A percentile compares a stretch with the other conserved stretches of the same genome.
phyloP scores from a whole-genome alignment of 2,113 vertebrate genomes.

The Procavia capensis region DNA sequence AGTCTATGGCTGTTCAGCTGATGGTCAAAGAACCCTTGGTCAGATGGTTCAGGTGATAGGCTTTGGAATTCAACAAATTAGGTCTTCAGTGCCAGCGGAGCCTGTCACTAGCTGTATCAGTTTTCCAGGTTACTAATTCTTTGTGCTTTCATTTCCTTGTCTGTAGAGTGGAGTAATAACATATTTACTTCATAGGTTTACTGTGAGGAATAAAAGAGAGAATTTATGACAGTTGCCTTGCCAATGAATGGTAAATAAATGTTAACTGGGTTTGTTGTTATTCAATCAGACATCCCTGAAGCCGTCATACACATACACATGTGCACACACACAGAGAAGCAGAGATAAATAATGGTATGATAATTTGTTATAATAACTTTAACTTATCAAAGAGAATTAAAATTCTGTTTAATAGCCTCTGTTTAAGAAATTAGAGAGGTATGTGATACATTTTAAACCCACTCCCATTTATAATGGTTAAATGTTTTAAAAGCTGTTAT shows the following conservation, averaged over 20 bases:
- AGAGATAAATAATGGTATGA: not conserved
- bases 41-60: not conserved
- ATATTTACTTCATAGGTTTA: not conserved
- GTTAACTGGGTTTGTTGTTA: not conserved
- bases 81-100: not conserved
- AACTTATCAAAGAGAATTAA: not conserved
- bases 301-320: not conserved
- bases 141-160: not conserved
- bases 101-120: not conserved
- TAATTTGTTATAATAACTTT: not conserved
- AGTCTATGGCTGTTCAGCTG: not conserved
- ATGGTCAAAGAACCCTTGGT: not conserved
- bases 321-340: not conserved
- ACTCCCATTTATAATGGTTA: not conserved
- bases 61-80: not conserved
- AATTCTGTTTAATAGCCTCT: not conserved
- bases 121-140: not conserved
- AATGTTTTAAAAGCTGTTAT: not conserved
- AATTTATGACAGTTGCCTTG: not conserved
- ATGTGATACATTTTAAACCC: not conserved
- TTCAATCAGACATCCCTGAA: not conserved
- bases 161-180: not conserved
- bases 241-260: not conserved
- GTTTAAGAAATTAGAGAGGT: not conserved
- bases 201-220: not conserved